phyloP scores from a whole-genome alignment of 1,140 invertebrate genomes.

The Drepana arcuata region DNA sequence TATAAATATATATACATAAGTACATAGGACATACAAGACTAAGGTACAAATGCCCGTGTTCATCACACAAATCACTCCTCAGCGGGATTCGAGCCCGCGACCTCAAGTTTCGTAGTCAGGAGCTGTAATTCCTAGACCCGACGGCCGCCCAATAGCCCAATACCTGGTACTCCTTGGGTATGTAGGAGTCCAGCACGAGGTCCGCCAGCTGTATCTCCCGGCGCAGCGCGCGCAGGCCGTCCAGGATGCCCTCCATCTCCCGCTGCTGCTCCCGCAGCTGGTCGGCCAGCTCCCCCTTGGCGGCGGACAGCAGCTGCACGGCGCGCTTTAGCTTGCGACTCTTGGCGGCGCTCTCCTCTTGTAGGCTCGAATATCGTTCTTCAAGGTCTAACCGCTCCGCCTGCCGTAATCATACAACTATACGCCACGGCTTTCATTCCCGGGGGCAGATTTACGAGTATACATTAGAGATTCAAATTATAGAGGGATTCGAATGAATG shows the following conservation, averaged over 20 bases:
- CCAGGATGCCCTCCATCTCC: slow-evolving; percentile 96
- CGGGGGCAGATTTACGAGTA: too few species aligned
- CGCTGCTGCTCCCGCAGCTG: slow-evolving; percentile 94
- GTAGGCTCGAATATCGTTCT: slow-evolving; percentile 94
- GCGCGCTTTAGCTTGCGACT: slow-evolving; percentile 95
- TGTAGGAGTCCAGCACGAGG: slow-evolving; percentile 88
- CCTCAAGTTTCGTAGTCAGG: too few species aligned
- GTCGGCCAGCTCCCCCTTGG: slow-evolving; percentile 90
- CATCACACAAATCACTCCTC: too few species aligned
- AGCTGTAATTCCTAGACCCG: too few species aligned
- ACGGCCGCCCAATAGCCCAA: too few species aligned
- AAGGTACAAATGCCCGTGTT: too few species aligned
- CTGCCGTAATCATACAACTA: slow-evolving; percentile 40
- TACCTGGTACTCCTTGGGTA: slow-evolving; percentile 87
- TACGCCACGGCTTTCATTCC: too few species aligned
- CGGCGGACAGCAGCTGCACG: slow-evolving; percentile 83
- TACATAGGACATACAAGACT: too few species aligned
- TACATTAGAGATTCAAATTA: too few species aligned
- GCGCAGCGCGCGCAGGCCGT: slow-evolving; percentile 91
- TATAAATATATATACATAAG: too few species aligned
- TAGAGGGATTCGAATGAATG: too few species aligned
- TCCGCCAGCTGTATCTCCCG: slow-evolving; percentile 94
- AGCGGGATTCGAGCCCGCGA: too few species aligned
- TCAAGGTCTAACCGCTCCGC: slow-evolving; percentile 95
- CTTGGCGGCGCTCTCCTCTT: slow-evolving; percentile 94